Base-by-base conservation (phyloP, 1,140 invertebrate genomes). In the Nautilus pompilius region DNA sequence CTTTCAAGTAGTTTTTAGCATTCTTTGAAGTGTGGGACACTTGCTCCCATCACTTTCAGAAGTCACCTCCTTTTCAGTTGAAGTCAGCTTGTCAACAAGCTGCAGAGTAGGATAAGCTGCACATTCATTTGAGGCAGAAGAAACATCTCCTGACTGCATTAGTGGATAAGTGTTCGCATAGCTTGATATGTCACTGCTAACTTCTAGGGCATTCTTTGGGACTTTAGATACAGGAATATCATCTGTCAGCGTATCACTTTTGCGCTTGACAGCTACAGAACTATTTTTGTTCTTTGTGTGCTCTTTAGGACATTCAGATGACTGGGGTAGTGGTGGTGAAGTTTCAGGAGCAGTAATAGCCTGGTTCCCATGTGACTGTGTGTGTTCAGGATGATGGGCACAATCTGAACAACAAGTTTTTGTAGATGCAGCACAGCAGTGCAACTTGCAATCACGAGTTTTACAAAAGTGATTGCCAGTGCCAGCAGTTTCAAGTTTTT, bases 1-100 rank as follows among this genome's bases (percentile, higher is more conserved):
- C 45, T 59, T 62, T 61, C 51, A 54, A 45, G 60, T 33, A 53
- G 34, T 29, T 28, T 51, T 61, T 29, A 34, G 24, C 30, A 45
- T 49, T 32, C 32, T 30, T 20, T 53, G 49, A 28, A 53, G 26
- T 8, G 49, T 53, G 5, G 49, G 49, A 53, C 49, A 53, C 26
- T 53, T 53, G 24, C 49, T 53, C 13, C 49, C 49, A 28, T 53
- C 49, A 53, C 20, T 53, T 22, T 53, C 49, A 6, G 49, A 28
- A 20, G 45, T 5, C 13, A 13, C 3, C 49, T 20, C 17, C 26
- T 6, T 26, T 4, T 5, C 5, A 6, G 4, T 46, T 3, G 13
- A 22, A 20, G 13, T 46, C 45, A 8, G 26, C 49, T 24, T 53
- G 24, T 17, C 26, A 22, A 17, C 15, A 20, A 20, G 26, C 17